Conservation (phyloP, 2,113 vertebrate genomes). For the Gnathonemus echidnorhynchus region DNA sequence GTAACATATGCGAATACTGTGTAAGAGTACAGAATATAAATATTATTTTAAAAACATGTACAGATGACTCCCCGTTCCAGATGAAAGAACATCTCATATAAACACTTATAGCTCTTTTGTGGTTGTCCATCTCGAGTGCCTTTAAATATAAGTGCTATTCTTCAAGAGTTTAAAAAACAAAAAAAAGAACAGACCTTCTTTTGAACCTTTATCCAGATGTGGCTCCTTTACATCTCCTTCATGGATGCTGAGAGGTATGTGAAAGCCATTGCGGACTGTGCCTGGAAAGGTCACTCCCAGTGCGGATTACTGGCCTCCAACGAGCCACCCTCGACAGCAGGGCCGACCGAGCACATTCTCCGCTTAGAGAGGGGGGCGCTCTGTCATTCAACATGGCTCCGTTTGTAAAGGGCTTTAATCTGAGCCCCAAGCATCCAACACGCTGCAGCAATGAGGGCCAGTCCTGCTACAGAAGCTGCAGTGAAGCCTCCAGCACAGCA, state of each 20-base stretch:
- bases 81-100: neutral
- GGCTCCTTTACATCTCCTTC: neutral
- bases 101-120: neutral
- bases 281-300: neutral
- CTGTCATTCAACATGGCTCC: neutral
- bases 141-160: neutral
- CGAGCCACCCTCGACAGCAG: conserved; percentile 26
- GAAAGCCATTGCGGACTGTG: neutral
- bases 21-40: neutral
- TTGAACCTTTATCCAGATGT: conserved; percentile 1
- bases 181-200: neutral
- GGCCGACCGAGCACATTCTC: conserved; percentile 21
- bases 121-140: neutral
- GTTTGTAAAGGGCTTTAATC: neutral
- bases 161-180: neutral
- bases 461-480: neutral
- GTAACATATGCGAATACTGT: neutral
- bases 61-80: neutral
- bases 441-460: neutral
- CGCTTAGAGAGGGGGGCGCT: neutral
- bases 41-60: neutral
- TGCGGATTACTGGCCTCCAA: conserved; percentile 40
- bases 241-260: neutral
- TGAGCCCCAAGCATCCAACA: neutral
- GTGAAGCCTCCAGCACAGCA: neutral